Base-by-base conservation (phyloP, 1,140 invertebrate species). In the Drosophila nannoptera region DNA sequence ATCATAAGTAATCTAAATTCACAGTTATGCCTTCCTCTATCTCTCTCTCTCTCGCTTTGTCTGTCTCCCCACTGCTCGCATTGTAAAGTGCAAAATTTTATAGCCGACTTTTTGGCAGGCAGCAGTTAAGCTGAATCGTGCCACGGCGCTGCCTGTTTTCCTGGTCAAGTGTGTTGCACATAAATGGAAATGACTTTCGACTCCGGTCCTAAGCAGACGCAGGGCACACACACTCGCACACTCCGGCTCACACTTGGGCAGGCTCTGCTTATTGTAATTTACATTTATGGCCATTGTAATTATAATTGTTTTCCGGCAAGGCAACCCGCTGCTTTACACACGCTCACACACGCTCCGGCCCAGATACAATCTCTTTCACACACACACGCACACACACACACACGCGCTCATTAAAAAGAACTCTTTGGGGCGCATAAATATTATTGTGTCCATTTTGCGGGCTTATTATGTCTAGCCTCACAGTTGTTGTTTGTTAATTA, bases 1-100 rank as follows among this genome's bases (percentile, higher is more conserved):
- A 67, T 74, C 72, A 71, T 62, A 71, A 56, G 68, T 74, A 71
- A 74, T 74, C 72, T 74, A 71, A 74, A 74, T 74, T 74, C 72
- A 74, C 68, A 67, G 72, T 66, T 66, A 74, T 74, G 62, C 48
- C 14, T 8, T 31, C 11, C n/a, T 22, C 49, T 7, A 29, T 36
- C 4, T n/a, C 22, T 22, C 29, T 4, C 50, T 48, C 31, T 49
- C 11, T 33, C n/a, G 12, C 12, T 8, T 29, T 14, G 36, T 36
- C 46, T 8, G 16, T 42, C 4, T 3, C n/a, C 5, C 29, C n/a
- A n/a, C n/a, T n/a, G n/a, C n/a, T n/a, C 45, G 64, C 56, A 60
- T 60, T 52, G 56, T 58, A 61, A 70, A 66, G 50, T 74, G 49
- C 60, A 64, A 61, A 65, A 56, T 56, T 60, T 60, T 65, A 65